Percentiles rank a stretch among this genome's conserved stretches.
phyloP scores from a whole-genome alignment of 2,888 invertebrate genomes.

The Miltochrista miniata region DNA sequence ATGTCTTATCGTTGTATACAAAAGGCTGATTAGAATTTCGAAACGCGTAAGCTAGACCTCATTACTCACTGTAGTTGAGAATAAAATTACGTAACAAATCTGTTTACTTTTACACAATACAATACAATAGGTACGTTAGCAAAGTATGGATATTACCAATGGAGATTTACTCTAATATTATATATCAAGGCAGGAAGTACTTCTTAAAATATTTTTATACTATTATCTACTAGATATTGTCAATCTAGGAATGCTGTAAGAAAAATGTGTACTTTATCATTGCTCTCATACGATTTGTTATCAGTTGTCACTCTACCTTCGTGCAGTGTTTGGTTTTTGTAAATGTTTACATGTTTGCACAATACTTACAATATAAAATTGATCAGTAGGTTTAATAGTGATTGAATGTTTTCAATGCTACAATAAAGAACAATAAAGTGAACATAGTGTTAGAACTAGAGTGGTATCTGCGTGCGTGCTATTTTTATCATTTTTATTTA shows the following conservation, averaged over 20 bases:
- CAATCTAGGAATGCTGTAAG: background rate
- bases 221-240: constrained; percentile 2
- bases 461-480: constrained; percentile 29
- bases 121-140: background rate
- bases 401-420: constrained; percentile 12
- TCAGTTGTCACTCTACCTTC: constrained; percentile 35
- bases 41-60: constrained; percentile 61
- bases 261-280: constrained; percentile 27
- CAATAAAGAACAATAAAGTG: constrained; percentile 9
- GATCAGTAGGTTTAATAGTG: constrained; percentile 5
- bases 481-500: constrained; percentile 22
- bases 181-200: constrained; percentile 2
- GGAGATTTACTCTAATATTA: constrained; percentile 6
- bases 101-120: constrained; percentile 33
- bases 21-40: constrained; percentile 53
- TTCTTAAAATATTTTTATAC: background rate
- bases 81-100: constrained; percentile 54
- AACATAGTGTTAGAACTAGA: constrained; percentile 17
- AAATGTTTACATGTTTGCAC: constrained; percentile 16
- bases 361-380: constrained; percentile 12
- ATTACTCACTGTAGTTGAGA: constrained; percentile 55
- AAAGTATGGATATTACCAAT: constrained; percentile 10
- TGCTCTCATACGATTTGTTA: constrained; percentile 34
- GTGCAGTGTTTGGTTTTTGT: constrained; percentile 34
- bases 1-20: constrained; percentile 29